Percentiles rank a stretch among this genome's conserved stretches.
Conservation (phyloP, 2,797 vertebrate genomes). For the Buceros bicornis region DNA sequence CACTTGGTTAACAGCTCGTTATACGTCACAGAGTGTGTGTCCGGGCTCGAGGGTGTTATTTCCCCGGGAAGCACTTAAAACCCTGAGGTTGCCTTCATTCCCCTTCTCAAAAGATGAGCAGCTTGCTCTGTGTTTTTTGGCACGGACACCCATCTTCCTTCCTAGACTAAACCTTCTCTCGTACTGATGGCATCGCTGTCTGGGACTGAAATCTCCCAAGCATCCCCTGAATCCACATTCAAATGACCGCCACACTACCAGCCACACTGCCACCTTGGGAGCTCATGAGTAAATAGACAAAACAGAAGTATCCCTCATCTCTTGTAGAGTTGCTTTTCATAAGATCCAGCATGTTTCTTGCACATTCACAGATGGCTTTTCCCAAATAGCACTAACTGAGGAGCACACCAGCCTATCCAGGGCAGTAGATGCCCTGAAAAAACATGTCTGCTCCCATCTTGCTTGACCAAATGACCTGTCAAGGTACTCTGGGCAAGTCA, state of each 20-base stretch:
- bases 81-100: not conserved
- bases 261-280: not conserved
- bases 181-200: accelerated
- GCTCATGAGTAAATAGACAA: not conserved
- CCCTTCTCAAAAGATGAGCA: not conserved
- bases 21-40: not conserved
- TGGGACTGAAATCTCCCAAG: not conserved
- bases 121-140: not conserved
- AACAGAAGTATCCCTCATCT: not conserved
- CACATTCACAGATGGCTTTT: accelerated
- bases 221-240: not conserved
- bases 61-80: not conserved
- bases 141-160: accelerated
- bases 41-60: not conserved
- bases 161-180: not conserved
- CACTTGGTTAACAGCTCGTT: not conserved
- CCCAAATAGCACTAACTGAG: not conserved
- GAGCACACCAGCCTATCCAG: not conserved
- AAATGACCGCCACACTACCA: not conserved
- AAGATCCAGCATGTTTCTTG: not conserved
- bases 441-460: not conserved
- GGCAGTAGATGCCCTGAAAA: not conserved
- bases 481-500: not conserved
- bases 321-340: not conserved
- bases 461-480: not conserved